phyloP scores from a whole-genome alignment of 2,797 vertebrate genomes.

The Phoxinus dragarum region DNA sequence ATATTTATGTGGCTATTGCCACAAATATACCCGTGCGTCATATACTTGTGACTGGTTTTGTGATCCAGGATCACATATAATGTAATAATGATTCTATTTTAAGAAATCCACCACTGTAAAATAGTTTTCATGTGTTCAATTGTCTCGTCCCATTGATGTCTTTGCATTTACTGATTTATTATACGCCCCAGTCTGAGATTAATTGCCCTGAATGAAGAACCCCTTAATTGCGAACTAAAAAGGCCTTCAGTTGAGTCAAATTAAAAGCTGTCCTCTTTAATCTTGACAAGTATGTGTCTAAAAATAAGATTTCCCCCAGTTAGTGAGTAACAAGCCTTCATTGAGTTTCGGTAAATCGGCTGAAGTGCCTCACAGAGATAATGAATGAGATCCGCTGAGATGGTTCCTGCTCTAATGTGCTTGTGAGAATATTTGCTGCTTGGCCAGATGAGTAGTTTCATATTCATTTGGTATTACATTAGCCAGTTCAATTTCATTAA shows the following conservation, averaged over 20 bases:
- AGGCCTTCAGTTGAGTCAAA: slow-evolving; percentile 36
- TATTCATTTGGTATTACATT: background rate
- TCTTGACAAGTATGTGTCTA: slow-evolving; percentile 38
- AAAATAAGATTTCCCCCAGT: slow-evolving; percentile 34
- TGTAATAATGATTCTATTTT: background rate
- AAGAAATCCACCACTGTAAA: background rate
- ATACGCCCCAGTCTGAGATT: slow-evolving; percentile 4
- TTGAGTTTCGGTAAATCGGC: slow-evolving; percentile 32
- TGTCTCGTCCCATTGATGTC: background rate
- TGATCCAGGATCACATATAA: background rate
- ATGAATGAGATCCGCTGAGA: slow-evolving; percentile 51
- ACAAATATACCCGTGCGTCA: too few relatives aligned
- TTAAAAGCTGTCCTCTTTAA: slow-evolving; percentile 39
- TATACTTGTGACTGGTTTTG: too few relatives aligned
- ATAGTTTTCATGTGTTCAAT: slow-evolving; percentile 16
- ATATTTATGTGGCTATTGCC: too few relatives aligned
- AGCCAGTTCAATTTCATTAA: slow-evolving; percentile 10
- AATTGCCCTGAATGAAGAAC: slow-evolving; percentile 31
- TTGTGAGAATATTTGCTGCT: slow-evolving; percentile 14
- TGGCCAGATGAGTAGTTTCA: slow-evolving; percentile 28
- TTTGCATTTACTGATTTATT: slow-evolving; percentile 19
- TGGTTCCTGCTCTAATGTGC: background rate
- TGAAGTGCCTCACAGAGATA: slow-evolving; percentile 39
- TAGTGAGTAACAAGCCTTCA: slow-evolving; percentile 31
- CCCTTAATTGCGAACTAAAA: slow-evolving; percentile 8